A percentile compares a stretch with the other conserved stretches of the same genome.
Conservation (phyloP, 2,797 vertebrate species). For the Microctenopoma steveboyesi region DNA sequence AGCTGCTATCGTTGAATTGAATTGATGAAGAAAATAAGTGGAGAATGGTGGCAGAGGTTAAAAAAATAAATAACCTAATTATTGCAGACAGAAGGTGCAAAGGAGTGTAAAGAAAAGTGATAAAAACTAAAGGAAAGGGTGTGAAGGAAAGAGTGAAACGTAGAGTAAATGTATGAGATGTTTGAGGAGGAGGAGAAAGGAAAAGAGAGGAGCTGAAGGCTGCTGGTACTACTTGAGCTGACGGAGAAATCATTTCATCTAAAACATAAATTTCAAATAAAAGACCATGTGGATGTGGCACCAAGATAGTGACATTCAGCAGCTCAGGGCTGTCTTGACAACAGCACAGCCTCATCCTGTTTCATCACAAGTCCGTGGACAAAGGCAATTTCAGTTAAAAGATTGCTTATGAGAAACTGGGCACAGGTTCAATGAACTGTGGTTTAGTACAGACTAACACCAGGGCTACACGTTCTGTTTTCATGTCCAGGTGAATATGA, state of each 20-base stretch:
- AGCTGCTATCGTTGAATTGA: no score
- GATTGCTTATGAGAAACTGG: conserved; percentile 54
- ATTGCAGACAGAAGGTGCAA: background rate
- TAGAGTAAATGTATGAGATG: background rate
- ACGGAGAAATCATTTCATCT: conserved; percentile 31
- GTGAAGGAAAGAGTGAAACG: background rate
- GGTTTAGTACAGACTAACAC: conserved; percentile 53
- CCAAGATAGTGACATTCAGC: conserved; percentile 4
- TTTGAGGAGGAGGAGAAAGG: background rate
- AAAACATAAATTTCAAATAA: conserved; percentile 34
- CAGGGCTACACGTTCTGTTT: conserved; percentile 55
- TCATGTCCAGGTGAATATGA: conserved; percentile 64
- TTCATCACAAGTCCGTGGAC: conserved; percentile 43
- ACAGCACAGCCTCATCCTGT: conserved; percentile 33
- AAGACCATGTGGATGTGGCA: conserved; percentile 12
- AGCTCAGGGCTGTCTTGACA: conserved; percentile 27
- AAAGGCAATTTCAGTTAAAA: conserved; percentile 61
- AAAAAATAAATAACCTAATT: no score
- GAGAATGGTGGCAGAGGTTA: no score
- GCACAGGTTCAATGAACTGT: conserved; percentile 58
- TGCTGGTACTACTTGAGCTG: conserved; percentile 10
- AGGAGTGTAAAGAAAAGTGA: background rate
- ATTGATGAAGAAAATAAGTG: no score
- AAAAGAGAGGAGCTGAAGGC: conserved; percentile 2
- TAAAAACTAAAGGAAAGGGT: background rate